These are phyloP conservation scores for Apogon talboti DNA, from an alignment of 2,797 vertebrate genomes.

Conservation along the genomic window DNA sequence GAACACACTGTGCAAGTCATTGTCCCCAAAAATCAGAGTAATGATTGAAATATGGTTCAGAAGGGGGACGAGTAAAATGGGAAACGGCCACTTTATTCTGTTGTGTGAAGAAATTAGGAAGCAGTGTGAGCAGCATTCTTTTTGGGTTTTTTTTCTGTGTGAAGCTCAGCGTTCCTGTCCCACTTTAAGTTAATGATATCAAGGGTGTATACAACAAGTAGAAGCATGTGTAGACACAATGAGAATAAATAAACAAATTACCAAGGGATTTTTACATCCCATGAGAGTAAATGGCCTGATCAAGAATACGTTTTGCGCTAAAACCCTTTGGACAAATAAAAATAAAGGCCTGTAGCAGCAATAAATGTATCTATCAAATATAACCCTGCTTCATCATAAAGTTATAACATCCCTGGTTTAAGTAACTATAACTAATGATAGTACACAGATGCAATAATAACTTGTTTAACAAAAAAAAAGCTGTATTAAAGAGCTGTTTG, in stretches of 20 bases:
- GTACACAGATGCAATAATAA: slow-evolving; percentile 6
- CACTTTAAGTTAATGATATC: slow-evolving; percentile 40
- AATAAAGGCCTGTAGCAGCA: slow-evolving; percentile 9
- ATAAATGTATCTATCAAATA: slow-evolving; percentile 14
- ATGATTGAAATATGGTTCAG: slow-evolving; percentile 51
- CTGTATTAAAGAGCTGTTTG: slow-evolving; percentile 26
- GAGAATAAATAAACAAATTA: slow-evolving; percentile 40
- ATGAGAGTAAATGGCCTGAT: slow-evolving; percentile 36
- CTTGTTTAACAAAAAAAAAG: slow-evolving; percentile 26
- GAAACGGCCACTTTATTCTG: slow-evolving; percentile 46
- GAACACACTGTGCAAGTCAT: slow-evolving; percentile 49
- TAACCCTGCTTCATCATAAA: slow-evolving; percentile 25
- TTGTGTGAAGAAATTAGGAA: slow-evolving; percentile 22
- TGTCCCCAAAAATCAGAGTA: slow-evolving; percentile 64
- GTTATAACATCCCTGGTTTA: slow-evolving; percentile 7
- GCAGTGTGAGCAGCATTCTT: slow-evolving; percentile 4
- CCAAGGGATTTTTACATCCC: slow-evolving; percentile 31
- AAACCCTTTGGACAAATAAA: slow-evolving; percentile 13
- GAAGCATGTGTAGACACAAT: slow-evolving; percentile 10
- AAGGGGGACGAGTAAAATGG: slow-evolving; percentile 1
- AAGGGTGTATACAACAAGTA: slow-evolving; percentile 24
- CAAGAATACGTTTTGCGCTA: slow-evolving; percentile 14
- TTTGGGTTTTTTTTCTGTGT: slow-evolving; percentile 21
- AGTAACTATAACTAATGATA: slow-evolving; percentile 19
- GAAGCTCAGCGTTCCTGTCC: slow-evolving; percentile 31